phyloP scores from a whole-genome alignment of 2,888 invertebrate genomes.

The Rotaria magnacalcarata region DNA sequence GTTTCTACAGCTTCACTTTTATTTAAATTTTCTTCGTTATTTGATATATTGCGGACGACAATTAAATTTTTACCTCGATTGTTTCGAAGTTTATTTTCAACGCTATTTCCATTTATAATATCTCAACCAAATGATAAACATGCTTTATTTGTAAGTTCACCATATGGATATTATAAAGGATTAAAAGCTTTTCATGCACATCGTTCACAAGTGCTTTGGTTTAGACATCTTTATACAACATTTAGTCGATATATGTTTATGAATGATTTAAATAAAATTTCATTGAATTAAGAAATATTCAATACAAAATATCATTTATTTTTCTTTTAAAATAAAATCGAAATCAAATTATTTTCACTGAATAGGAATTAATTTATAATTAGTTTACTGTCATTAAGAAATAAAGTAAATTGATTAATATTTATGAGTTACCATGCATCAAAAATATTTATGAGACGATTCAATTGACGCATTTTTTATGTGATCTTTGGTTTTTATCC shows the following conservation, averaged over 20 bases:
- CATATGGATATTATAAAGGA: constrained; percentile 28
- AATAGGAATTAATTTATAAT: too few relatives aligned
- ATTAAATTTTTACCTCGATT: not conserved
- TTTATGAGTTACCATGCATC: too few relatives aligned
- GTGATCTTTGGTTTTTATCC: too few relatives aligned
- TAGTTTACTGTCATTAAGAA: too few relatives aligned
- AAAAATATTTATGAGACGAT: too few relatives aligned
- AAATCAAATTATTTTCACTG: too few relatives aligned
- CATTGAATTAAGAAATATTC: not conserved
- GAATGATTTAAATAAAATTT: constrained; percentile 39
- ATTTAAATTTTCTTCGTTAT: not conserved
- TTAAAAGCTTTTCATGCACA: constrained; percentile 38
- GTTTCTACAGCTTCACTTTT: not conserved
- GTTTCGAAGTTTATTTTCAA: not conserved
- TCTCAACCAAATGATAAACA: not conserved
- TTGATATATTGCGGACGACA: not conserved
- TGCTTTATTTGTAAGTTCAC: constrained; percentile 10
- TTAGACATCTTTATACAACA: constrained; percentile 42
- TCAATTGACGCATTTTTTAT: too few relatives aligned
- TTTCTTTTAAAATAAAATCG: too few relatives aligned
- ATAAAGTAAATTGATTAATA: too few relatives aligned
- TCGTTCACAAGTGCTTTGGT: constrained; percentile 42
- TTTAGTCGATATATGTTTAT: constrained; percentile 43
- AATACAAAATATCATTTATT: too few relatives aligned
- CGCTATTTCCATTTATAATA: not conserved